phyloP scores from a whole-genome alignment of 2,113 vertebrate genomes.

The Hemiprocne comata region DNA sequence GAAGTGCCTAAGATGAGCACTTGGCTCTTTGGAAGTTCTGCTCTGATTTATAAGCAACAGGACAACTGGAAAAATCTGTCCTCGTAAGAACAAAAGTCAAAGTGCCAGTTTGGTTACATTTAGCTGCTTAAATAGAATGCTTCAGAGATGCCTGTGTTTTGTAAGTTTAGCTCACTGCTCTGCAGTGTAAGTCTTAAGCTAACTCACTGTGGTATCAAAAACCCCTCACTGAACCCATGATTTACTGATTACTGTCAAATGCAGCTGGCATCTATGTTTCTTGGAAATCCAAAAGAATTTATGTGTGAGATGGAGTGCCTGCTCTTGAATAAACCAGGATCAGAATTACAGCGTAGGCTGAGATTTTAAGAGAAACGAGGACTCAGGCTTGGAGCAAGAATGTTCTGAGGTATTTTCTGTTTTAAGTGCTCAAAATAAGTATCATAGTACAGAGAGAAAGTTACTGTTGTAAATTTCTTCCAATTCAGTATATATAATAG shows the following conservation, averaged over 20 bases:
- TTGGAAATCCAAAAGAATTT: constrained; percentile 52
- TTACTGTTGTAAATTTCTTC: constrained; percentile 18
- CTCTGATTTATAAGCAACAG: neutral
- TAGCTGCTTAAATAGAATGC: neutral
- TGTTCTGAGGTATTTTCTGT: constrained; percentile 37
- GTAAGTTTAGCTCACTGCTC: neutral
- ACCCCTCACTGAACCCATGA: neutral
- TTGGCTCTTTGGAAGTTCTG: neutral
- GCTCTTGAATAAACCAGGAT: constrained; percentile 36
- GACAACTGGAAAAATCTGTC: neutral
- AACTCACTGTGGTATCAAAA: neutral
- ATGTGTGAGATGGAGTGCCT: constrained; percentile 7
- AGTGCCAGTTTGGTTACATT: neutral
- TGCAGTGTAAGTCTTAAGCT: neutral
- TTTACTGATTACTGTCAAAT: constrained; percentile 12
- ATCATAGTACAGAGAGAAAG: neutral
- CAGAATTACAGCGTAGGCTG: neutral
- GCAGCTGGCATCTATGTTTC: constrained; percentile 7
- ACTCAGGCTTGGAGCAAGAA: neutral
- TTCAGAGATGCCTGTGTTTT: neutral
- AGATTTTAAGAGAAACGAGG: constrained; percentile 2
- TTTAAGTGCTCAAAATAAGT: neutral
- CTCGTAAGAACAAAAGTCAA: neutral
- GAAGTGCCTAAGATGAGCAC: neutral
- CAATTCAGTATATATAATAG: neutral